Conservation (phyloP, 2,797 vertebrate genomes). For the Leucoraja ocellata region DNA sequence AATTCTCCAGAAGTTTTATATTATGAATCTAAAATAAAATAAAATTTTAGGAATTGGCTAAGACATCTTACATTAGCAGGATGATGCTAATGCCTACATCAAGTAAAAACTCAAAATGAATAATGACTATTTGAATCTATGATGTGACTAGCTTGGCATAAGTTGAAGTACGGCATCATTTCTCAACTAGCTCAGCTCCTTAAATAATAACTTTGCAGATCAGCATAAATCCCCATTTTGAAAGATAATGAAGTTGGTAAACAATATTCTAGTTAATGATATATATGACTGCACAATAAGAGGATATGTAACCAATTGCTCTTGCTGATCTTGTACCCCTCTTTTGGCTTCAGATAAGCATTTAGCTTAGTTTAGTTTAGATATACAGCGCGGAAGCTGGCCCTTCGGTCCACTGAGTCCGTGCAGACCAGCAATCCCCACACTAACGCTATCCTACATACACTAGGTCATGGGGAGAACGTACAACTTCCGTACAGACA, state of each 20-base stretch:
- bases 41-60: neutral
- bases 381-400: too few species aligned
- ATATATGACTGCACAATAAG: too few species aligned
- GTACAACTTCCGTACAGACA: too few species aligned
- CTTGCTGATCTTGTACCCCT: neutral
- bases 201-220: neutral
- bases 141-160: neutral
- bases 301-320: neutral
- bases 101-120: neutral
- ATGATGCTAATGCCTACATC: neutral
- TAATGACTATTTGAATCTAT: neutral
- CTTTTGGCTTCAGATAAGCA: neutral
- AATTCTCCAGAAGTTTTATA: neutral
- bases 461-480: too few species aligned
- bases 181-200: neutral
- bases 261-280: neutral
- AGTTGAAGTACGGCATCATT: neutral
- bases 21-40: neutral
- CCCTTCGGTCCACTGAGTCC: too few species aligned
- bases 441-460: too few species aligned
- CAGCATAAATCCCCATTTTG: neutral
- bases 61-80: too few species aligned
- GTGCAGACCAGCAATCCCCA: too few species aligned
- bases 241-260: neutral
- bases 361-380: too few species aligned